phyloP scores from a whole-genome alignment of 1,140 invertebrate genomes.

The Semibalanus balanoides region DNA sequence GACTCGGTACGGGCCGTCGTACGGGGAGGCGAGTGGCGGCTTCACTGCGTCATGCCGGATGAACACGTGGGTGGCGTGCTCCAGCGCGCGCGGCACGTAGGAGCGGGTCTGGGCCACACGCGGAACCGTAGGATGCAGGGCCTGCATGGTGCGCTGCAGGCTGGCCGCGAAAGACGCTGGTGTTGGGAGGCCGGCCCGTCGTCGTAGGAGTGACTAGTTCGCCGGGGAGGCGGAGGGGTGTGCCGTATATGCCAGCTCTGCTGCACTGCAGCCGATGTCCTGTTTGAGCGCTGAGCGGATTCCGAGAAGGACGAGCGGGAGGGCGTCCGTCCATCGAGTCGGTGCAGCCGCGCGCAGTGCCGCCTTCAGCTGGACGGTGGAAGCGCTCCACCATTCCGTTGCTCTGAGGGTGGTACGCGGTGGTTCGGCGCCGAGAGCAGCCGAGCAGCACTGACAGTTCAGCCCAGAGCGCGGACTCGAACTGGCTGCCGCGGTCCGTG shows the following conservation, averaged over 20 bases:
- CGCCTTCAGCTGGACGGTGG: slow-evolving; percentile 20
- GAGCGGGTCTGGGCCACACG: too few species aligned
- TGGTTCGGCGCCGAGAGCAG: slow-evolving; percentile 15
- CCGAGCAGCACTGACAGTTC: slow-evolving; percentile 13
- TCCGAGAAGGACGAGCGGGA: slow-evolving; percentile 3
- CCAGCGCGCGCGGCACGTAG: background rate
- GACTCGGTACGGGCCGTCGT: background rate
- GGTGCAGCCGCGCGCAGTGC: background rate
- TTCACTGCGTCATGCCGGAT: background rate
- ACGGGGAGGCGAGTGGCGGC: background rate
- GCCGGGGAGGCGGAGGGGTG: slow-evolving; percentile 17
- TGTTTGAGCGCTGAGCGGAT: slow-evolving; percentile 19
- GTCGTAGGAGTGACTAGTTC: slow-evolving; percentile 15
- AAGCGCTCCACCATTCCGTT: slow-evolving; percentile 25
- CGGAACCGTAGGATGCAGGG: background rate
- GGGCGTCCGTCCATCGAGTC: background rate
- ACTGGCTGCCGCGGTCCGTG: slow-evolving; percentile 27
- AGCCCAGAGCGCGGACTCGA: slow-evolving; percentile 23
- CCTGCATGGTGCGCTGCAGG: background rate
- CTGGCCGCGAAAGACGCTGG: background rate
- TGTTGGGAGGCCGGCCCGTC: background rate
- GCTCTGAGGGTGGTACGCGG: slow-evolving; percentile 22
- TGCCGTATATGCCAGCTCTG: slow-evolving; percentile 22
- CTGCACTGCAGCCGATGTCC: slow-evolving; percentile 17
- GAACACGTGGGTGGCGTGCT: background rate